Base-by-base conservation (phyloP, 2,888 invertebrate species). In the Diloba caeruleocephala region DNA sequence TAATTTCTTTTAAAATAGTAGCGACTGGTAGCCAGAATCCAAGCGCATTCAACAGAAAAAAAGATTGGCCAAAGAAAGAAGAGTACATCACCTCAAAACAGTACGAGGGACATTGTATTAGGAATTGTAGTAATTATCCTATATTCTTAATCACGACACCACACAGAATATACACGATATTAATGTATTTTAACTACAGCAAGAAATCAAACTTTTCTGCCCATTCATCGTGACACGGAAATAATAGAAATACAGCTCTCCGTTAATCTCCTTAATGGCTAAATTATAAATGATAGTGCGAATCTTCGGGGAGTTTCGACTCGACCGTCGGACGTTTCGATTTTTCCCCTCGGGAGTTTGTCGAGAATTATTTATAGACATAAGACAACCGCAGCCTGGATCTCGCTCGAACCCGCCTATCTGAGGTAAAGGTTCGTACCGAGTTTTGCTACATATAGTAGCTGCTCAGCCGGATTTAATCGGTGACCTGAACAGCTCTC, bases 321-420 rank as follows among this genome's bases (percentile, higher is more conserved):
- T 44, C 29, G n/a, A 52, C 51, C 57, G 50, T 49, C 68, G 68
- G 55, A 66, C 66, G 69, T 57, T 74, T 72, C 69, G 70, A 76
- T 76, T 74, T 76, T 69, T 64, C 52, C 72, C 76, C 43, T 34
- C 49, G 74, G 71, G 76, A 76, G 25, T 63, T 61, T 29, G 44
- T 41, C 21, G 36, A 41, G 65, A 64, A 77, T 79, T 78, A 79
- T 79, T 80, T 80, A 81, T 77, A 63, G n/a, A n/a, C n/a, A n/a
- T n/a, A n/a, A n/a, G 60, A 59, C 58, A 45, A 28, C 28, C 12
- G 28, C 15, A 43, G 37, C 59, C 31, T 29, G 48, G 34, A 48
- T 23, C 33, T 7, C 12, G 10, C 32, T 21, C 6, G 26, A 34
- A 48, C 39, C 19, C 36, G 15, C 19, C 15, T 13, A 31, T 21